Evolutionary conservation across 2,888 invertebrate species (phyloP).

Genomic region (Gasteruption jaculator): DNA sequence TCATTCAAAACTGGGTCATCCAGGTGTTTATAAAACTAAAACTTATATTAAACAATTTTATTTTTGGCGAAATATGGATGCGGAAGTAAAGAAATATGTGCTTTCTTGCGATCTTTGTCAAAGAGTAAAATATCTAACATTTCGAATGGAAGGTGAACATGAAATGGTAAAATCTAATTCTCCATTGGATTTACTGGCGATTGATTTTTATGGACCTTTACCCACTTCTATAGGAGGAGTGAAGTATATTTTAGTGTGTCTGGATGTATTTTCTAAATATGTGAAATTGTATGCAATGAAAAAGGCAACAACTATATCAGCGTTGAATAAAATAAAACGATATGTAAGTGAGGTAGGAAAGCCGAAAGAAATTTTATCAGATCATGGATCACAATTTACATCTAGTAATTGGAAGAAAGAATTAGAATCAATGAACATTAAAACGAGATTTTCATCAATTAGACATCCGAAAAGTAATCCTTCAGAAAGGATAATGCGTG

Average conservation of each 20-base stretch:
- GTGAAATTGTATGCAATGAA: constrained; percentile 27
- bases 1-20: constrained; percentile 17
- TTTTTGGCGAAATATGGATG: constrained; percentile 13
- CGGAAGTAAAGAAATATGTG: constrained; percentile 10
- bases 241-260: constrained; percentile 26
- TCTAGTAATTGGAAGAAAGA: not conserved
- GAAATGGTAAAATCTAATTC: not conserved
- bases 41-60: constrained; percentile 9
- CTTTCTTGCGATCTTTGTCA: constrained; percentile 24
- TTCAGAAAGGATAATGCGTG: constrained; percentile 7
- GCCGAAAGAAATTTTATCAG: constrained; percentile 16
- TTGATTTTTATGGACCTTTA: constrained; percentile 8
- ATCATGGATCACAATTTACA: constrained; percentile 24
- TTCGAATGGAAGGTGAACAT: constrained; percentile 17
- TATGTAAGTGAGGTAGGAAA: constrained; percentile 12
- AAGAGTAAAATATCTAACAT: constrained; percentile 13
- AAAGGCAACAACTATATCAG: constrained; percentile 19
- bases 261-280: constrained; percentile 29
- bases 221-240: constrained; percentile 8
- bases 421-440: constrained; percentile 1
- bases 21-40: constrained; percentile 13
- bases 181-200: constrained; percentile 3
- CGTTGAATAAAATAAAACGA: constrained; percentile 11
- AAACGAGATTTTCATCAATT: constrained; percentile 10
- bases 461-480: constrained; percentile 18